phyloP scores from a whole-genome alignment of 92 coral and sea anemone genomes.

The Siderastrea siderea region DNA sequence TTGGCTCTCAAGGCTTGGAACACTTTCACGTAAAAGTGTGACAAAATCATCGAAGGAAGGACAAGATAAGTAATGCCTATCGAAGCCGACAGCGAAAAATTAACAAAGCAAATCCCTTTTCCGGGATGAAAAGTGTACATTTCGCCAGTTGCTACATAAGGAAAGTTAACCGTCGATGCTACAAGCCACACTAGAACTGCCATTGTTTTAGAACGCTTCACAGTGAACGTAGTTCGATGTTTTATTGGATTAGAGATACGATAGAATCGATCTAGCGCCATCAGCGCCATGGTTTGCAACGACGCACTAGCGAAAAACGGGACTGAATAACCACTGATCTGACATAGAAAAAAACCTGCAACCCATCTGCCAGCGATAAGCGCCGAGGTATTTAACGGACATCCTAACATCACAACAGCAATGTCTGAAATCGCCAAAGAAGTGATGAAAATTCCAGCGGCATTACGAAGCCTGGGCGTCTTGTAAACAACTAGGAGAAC shows the following conservation, averaged over 20 bases:
- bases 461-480: constrained; percentile 63
- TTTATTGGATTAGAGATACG: constrained; percentile 45
- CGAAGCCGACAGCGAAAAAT: not conserved
- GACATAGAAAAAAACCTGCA: constrained; percentile 34
- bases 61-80: not conserved
- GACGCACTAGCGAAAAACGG: constrained; percentile 56
- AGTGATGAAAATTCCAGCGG: constrained; percentile 57
- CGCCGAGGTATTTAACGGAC: constrained; percentile 34
- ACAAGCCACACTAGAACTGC: constrained; percentile 31
- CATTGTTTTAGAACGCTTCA: constrained; percentile 39
- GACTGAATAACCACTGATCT: constrained; percentile 53
- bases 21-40: constrained; percentile 16
- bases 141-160: constrained; percentile 34
- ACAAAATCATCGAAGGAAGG: not conserved
- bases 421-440: constrained; percentile 77
- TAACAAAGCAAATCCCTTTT: constrained; percentile 3
- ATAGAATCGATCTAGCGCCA: constrained; percentile 62
- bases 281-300: constrained; percentile 59
- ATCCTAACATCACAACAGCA: constrained; percentile 38
- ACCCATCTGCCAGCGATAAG: constrained; percentile 35
- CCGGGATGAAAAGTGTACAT: constrained; percentile 2
- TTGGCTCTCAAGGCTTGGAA: constrained; percentile 5
- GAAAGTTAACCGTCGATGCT: constrained; percentile 39
- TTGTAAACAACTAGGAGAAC: constrained; percentile 64
- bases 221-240: constrained; percentile 30